Base-by-base conservation (phyloP, 2,113 vertebrate genomes). In the Eptatretus burgeri region DNA sequence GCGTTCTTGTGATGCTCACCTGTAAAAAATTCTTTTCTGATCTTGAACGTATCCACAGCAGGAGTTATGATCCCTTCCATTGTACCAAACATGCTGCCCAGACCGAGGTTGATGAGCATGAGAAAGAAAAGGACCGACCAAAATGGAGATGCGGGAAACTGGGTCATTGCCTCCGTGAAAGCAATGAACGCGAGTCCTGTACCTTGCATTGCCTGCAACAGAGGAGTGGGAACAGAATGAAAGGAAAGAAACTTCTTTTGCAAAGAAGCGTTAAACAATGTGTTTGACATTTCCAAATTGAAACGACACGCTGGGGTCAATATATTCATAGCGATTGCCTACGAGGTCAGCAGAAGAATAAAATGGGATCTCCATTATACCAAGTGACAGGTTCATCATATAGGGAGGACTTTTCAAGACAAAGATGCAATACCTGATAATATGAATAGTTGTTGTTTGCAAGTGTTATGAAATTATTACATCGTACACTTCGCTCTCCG, bases 51-150 rank as follows among this genome's bases (percentile, higher is more conserved):
- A 70, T 96, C 91, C 16, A 93, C 81, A 49, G 91, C 72, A 2
- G 88, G 88, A 0, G 88, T 93, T 67, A 87, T 82, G 68, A 95
- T 94, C 13, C 91, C 88, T 77, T 95, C 87, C 51, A 93, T 89
- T 66, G 82, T 91, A 67, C 91, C 87, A 68, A 98, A 98, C 91
- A 96, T 95, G 73, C 88, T 95, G 67, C 91, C 88, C 49, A 96
- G 81, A 14, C 91, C 91, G 51, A 96, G 68, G 71, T 95, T 96
- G 14, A 96, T 74, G 70, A 96, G 68, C 91, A 96, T 96, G 66
- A 96, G 82, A 72, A 96, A 96, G 73, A 96, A 96, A 84, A 96
- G 85, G 66, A 95, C 87, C 3, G 88, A 96, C 91, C 91, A 96
- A 77, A 95, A 95, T 2, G 91, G 87, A 16, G 91, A 83, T 11